phyloP scores from a whole-genome alignment of 2,888 invertebrate species.

The Allolobophora icterica region DNA sequence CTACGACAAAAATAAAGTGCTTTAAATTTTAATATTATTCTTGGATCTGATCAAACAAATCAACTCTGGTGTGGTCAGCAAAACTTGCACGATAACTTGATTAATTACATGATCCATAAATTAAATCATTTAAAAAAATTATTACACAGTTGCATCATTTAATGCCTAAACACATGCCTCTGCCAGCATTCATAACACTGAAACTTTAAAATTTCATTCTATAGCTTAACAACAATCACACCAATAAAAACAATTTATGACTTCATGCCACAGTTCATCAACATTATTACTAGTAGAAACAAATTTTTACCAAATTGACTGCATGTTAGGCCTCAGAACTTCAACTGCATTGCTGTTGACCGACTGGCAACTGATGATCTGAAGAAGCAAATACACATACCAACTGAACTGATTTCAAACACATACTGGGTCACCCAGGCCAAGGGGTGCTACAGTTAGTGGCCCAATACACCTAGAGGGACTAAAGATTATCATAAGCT shows the following conservation, averaged over 20 bases:
- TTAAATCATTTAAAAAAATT: no score
- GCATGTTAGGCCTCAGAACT: conserved; percentile 72
- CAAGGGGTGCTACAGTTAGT: neutral
- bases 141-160: no score
- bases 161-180: neutral
- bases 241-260: neutral
- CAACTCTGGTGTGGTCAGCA: neutral
- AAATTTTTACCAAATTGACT: conserved; percentile 75
- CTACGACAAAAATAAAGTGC: neutral
- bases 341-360: conserved; percentile 77
- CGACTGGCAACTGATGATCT: conserved; percentile 85
- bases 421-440: neutral
- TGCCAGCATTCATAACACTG: neutral
- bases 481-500: neutral
- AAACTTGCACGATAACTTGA: neutral
- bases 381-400: conserved; percentile 28
- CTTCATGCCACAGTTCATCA: neutral
- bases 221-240: no score
- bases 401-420: neutral
- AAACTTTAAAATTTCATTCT: no score
- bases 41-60: neutral
- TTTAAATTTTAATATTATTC: conserved; percentile 17
- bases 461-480: neutral
- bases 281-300: neutral
- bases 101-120: neutral